Base-by-base conservation (phyloP, 2,797 vertebrate genomes). In the Xenentodon cancila region DNA sequence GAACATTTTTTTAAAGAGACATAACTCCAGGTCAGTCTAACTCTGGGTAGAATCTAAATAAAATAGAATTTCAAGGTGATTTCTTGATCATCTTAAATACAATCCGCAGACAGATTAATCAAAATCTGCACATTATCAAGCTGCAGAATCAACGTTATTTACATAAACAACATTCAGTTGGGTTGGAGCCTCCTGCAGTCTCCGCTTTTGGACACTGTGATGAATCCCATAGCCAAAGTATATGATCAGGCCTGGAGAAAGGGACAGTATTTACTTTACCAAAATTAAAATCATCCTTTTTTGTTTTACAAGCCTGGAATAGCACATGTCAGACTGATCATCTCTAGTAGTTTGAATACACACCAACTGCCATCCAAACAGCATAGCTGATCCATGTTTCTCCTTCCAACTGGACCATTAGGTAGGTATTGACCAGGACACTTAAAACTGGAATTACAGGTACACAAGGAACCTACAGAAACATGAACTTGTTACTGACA, bases 171-270 rank as follows among this genome's bases (percentile, higher is more conserved):
- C 19, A 13, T 64, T 17, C 1, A 45, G 16, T 54, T 46, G 48
- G 15, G 51, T 18, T 0, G 3, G 44, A 12, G 52, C 43, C 17
- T 73, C 62, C 18, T 17, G 12, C 2, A 77, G 68, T 3, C 82
- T 73, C 45, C 1, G 44, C 44, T 81, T 89, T 64, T 92, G 92
- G 0, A 86, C 30, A 0, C 94, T 95, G 72, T 93, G 90, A 62
- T 40, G 52, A 51, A 95, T 88, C 9, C 94, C 93, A 0, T 94
- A 94, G 47, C 79, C 57, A 73, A 95, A 94, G 73, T 94, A 95
- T 70, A 94, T 88, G 4, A 92, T 54, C 27, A 95, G 50, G 16
- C 94, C 93, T 94, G 59, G 54, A 37, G 82, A 15, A 77, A 18
- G 19, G 12, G 40, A 20, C 7, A 20, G 7, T 13, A 15, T 8